Base-by-base conservation (phyloP, 2,113 vertebrate species). In the Leucoraja erinaceus region DNA sequence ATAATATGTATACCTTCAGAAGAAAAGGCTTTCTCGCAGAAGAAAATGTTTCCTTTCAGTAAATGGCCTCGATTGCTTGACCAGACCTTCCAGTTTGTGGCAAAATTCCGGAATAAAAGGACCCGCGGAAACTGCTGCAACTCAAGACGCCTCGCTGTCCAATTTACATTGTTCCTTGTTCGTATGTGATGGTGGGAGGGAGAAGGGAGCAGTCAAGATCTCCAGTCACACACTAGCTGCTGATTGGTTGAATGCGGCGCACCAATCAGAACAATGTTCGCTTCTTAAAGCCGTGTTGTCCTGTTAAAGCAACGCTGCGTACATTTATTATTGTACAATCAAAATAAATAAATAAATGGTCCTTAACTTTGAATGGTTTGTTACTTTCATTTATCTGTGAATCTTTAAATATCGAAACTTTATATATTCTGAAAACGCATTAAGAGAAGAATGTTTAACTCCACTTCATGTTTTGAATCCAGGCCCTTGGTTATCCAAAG, bases 201-300 rank as follows among this genome's bases (percentile, higher is more conserved):
- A 72, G 72, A 47, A 47, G 38, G 1, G 33, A 66, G 22, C 90
- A 72, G 68, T 72, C 90, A 47, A 33, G 90, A 91, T 74, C 90
- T 74, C 90, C 38, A 54, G 31, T 9, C 68, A 72, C 33, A 54
- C 72, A 47, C 0, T 31, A 54, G 22, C 8, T 74, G 70, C 90
- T 74, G 66, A 91, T 91, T 91, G 90, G 90, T 12, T 0, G n/a
- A 5, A 4, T 68, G 14, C 28, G 4, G 22, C 54, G 18, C 72
- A 10, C 90, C 90, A 74, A 91, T 91, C 33, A 70, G 31, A 47
- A 54, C 6, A 91, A 3, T 2, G 22, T 38, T 72, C 20, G 59
- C 2, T 11, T 91, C 90, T 91, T 91, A 91, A 91, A 91, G 90
- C 68, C 20, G 54, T 33, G 25, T 47, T 91, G 90, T 74, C 68